phyloP scores from a whole-genome alignment of 1,140 invertebrate genomes.

The Drosophila malerkotliana region DNA sequence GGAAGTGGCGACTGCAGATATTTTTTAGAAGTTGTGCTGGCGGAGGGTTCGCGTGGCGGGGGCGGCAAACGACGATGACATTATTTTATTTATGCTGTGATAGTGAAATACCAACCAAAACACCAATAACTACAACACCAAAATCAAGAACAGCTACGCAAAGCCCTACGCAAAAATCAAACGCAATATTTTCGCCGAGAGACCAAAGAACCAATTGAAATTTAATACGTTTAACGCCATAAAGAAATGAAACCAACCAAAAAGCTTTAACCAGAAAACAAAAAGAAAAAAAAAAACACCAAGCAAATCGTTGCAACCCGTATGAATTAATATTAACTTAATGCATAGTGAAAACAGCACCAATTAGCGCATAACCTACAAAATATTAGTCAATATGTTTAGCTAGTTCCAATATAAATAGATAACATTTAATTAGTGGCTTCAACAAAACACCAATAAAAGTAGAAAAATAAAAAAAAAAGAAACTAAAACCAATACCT shows the following conservation, averaged over 20 bases:
- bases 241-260: slow-evolving; percentile 31
- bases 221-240: slow-evolving; percentile 18
- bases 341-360: slow-evolving; percentile 66
- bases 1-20: slow-evolving; percentile 72
- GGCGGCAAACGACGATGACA: slow-evolving; percentile 57
- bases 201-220: slow-evolving; percentile 23
- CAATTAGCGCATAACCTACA: slow-evolving; percentile 73
- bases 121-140: slow-evolving; percentile 36
- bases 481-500: slow-evolving; percentile 54
- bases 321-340: slow-evolving; percentile 41
- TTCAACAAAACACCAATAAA: slow-evolving; percentile 75
- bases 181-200: slow-evolving; percentile 68
- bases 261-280: slow-evolving; percentile 48
- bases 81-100: slow-evolving; percentile 77
- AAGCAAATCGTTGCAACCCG: slow-evolving; percentile 46
- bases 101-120: slow-evolving; percentile 72
- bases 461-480: slow-evolving; percentile 32
- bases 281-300: slow-evolving; percentile 58
- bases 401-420: slow-evolving; percentile 73
- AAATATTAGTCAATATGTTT: slow-evolving; percentile 71
- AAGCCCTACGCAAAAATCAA: slow-evolving; percentile 45
- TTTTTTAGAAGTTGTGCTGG: slow-evolving; percentile 42
- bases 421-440: slow-evolving; percentile 68
- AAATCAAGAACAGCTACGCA: slow-evolving; percentile 43
- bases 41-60: slow-evolving; percentile 60